Conservation (phyloP, 2,113 vertebrate species). For the Chaenogobius annularis region DNA sequence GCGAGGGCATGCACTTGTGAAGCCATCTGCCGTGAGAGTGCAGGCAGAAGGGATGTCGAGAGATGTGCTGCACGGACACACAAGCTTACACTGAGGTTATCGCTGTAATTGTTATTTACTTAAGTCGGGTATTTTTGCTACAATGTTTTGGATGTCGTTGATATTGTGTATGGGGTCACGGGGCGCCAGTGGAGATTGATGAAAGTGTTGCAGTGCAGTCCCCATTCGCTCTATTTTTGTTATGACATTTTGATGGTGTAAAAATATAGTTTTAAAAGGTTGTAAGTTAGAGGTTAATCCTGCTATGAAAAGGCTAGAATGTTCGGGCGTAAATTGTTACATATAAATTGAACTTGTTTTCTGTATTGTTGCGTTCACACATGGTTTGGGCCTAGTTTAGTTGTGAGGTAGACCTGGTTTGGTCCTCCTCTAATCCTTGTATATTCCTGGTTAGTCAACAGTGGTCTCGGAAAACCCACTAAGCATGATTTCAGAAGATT, state of each 20-base stretch:
- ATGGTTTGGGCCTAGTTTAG: no score
- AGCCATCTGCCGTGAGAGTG: conserved; percentile 77
- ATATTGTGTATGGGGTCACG: conserved; percentile 49
- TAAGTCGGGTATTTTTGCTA: conserved; percentile 66
- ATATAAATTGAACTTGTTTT: not conserved
- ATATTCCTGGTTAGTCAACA: not conserved
- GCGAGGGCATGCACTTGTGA: conserved; percentile 66
- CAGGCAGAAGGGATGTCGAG: conserved; percentile 62
- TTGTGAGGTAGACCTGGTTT: not conserved
- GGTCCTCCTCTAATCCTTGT: not conserved
- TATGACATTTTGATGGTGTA: conserved; percentile 23
- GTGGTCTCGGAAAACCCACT: not conserved
- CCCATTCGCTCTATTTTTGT: conserved; percentile 21
- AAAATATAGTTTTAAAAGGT: not conserved
- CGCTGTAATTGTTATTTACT: conserved; percentile 48
- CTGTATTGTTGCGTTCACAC: not conserved
- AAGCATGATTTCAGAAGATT: no score
- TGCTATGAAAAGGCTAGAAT: not conserved
- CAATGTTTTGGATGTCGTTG: conserved; percentile 61
- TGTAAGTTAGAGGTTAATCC: no score
- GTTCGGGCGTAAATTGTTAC: not conserved
- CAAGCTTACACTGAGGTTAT: conserved; percentile 45
- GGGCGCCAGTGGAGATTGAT: not conserved
- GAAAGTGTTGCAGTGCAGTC: conserved; percentile 35
- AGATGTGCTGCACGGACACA: conserved; percentile 49